Evolutionary conservation across 2,888 invertebrate species (phyloP).

Genomic region (Lithosia quadra): DNA sequence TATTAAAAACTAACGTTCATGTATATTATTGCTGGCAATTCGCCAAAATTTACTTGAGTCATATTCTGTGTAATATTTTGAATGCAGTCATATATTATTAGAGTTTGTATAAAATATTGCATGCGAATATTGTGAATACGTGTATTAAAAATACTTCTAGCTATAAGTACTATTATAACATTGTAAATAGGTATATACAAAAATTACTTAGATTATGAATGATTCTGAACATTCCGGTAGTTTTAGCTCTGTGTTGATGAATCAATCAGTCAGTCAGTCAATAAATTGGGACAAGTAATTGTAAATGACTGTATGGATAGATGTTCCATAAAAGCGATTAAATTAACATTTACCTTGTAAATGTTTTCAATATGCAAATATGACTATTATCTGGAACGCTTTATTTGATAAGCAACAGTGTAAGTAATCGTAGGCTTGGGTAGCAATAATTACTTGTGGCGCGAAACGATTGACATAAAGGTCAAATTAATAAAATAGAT

Average conservation of each 20-base stretch:
- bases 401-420: conserved; percentile 1
- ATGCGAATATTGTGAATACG: neutral
- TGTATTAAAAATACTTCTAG: neutral
- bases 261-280: too few species aligned
- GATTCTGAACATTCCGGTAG: too few species aligned
- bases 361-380: neutral
- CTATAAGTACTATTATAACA: too few species aligned
- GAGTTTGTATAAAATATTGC: conserved; percentile 5
- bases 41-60: conserved; percentile 42
- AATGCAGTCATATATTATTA: conserved; percentile 22
- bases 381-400: neutral
- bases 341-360: neutral
- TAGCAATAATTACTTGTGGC: neutral
- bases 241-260: too few species aligned
- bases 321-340: too few species aligned
- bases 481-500: conserved; percentile 4
- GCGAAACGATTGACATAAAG: neutral
- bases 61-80: conserved; percentile 35
- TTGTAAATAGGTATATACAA: too few species aligned
- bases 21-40: conserved; percentile 44
- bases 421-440: neutral
- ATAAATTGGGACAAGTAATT: too few species aligned
- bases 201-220: too few species aligned
- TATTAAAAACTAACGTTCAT: conserved; percentile 35
- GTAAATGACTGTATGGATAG: too few species aligned